Evolutionary conservation across 2,113 vertebrate genomes (phyloP).

Genomic region (Pavo muticus): DNA sequence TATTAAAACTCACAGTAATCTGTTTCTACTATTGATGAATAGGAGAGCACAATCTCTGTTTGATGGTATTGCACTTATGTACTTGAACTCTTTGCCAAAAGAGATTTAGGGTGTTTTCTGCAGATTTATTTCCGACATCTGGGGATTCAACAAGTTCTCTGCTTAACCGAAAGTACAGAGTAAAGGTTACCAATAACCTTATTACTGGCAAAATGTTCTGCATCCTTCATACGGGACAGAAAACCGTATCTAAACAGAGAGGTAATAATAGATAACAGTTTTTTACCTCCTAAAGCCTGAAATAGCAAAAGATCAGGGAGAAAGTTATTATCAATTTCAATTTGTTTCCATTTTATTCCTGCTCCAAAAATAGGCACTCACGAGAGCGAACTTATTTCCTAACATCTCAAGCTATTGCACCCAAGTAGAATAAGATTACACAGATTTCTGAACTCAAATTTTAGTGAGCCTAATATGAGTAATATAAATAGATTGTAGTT

Average conservation of each 20-base stretch:
- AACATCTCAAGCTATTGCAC: neutral
- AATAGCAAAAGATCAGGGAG: neutral
- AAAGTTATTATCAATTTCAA: neutral
- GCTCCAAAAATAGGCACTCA: neutral
- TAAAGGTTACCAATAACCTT: neutral
- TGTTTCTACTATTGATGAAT: neutral
- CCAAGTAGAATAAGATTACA: neutral
- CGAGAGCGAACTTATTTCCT: neutral
- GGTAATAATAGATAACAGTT: neutral
- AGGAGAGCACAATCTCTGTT: neutral
- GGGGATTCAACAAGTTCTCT: neutral
- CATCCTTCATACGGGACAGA: neutral
- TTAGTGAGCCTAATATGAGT: neutral
- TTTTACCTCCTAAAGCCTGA: neutral
- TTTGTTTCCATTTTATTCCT: neutral
- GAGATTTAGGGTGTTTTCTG: neutral
- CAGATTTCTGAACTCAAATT: neutral
- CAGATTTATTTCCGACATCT: neutral
- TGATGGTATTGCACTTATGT: neutral
- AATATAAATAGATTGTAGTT: neutral
- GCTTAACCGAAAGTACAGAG: neutral
- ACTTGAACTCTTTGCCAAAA: neutral
- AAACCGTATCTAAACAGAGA: neutral
- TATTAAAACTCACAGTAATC: neutral
- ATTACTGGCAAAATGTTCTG: neutral